Conservation (phyloP, 2,888 invertebrate species). For the Bellardia pandia region DNA sequence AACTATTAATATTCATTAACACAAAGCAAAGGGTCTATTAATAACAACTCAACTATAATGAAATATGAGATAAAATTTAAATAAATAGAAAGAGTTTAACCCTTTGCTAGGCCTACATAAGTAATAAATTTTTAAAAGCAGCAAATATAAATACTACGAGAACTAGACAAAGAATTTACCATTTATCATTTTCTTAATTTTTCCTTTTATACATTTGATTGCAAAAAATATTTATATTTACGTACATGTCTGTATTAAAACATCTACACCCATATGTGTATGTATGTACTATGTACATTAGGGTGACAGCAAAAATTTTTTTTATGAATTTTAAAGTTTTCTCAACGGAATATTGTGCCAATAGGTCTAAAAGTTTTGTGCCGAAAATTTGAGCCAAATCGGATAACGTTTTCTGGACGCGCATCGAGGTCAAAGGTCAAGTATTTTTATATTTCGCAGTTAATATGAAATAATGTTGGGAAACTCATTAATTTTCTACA, state of each 20-base stretch:
- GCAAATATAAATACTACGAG: not conserved
- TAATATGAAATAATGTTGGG: too few relatives aligned
- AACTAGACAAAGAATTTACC: conserved; percentile 15
- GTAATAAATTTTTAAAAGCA: not conserved
- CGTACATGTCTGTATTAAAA: not conserved
- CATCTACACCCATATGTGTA: not conserved
- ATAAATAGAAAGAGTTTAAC: conserved; percentile 50
- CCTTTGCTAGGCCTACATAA: not conserved
- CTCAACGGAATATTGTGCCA: too few relatives aligned
- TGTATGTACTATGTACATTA: too few relatives aligned
- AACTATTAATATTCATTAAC: conserved; percentile 70
- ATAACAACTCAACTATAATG: conserved; percentile 54
- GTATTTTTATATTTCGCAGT: too few relatives aligned
- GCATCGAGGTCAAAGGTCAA: too few relatives aligned
- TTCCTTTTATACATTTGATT: conserved; percentile 14
- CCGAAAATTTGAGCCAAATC: too few relatives aligned
- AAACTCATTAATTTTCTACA: too few relatives aligned
- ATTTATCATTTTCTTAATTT: conserved; percentile 57
- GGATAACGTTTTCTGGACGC: too few relatives aligned
- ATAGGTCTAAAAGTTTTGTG: too few relatives aligned
- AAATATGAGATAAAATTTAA: conserved; percentile 42
- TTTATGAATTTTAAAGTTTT: too few relatives aligned
- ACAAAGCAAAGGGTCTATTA: conserved; percentile 37
- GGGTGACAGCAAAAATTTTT: too few relatives aligned
- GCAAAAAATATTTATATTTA: not conserved